Base-by-base conservation (phyloP, 1,140 invertebrate species). In the Thaumetopoea pityocampa region DNA sequence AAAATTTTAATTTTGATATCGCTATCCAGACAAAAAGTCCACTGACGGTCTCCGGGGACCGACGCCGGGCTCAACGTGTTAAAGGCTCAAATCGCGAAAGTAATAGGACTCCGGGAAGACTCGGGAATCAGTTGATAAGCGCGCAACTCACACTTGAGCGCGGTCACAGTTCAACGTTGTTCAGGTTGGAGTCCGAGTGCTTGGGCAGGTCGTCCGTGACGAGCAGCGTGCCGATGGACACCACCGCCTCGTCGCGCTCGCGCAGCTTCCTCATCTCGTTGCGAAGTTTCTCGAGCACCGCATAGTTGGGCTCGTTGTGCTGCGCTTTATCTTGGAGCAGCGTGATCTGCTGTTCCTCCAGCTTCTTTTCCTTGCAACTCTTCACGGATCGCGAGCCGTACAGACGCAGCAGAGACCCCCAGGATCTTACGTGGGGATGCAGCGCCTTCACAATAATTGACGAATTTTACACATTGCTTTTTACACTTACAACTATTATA, bases 371-470 rank as follows among this genome's bases (percentile, higher is more conserved):
- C 73, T 96, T 96, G 51, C 96, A 92, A 42, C 92, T 94, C 73
- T 96, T 97, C 3, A 97, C 93, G 3, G 96, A 97, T 14, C 93
- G 90, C 54, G 95, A 96, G 23, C 96, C 96, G 80, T 99, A 99
- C 10, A 99, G 87, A 5, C 96, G 88, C 4, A 99, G 77, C 14
- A 99, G 86, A 0, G 96, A 97, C 20, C 97, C 97, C 96, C 97
- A 98, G n/a, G 92, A 96, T 5, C 89, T 90, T 20, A 98, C 94
- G 68, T 98, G 95, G 1, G 96, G 96, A 87, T 98, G 96, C 14
- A 98, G 80, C 17, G 89, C 88, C 90, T 92, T 44, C 4, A 7
- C 2, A 16, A 6, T n/a, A n/a, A n/a, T n/a, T n/a, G n/a, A n/a
- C n/a, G 16, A 2, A n/a, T 15, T 5, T 0, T 11, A 26, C 4